Evolutionary conservation across 2,113 vertebrate genomes (phyloP).

Genomic region (Elanoides forficatus): DNA sequence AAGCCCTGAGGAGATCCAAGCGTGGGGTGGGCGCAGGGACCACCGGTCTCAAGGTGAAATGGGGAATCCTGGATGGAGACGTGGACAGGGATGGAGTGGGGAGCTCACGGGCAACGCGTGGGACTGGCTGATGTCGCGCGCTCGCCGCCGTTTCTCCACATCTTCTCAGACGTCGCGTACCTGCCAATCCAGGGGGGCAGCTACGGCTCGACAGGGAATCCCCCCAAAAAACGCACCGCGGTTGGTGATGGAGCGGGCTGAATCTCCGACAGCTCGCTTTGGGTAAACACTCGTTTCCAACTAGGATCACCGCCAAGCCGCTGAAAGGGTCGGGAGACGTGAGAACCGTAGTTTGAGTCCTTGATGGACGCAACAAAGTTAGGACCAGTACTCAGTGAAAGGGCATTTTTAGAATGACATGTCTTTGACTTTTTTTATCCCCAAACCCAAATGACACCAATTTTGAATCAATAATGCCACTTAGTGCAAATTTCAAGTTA

Average conservation of each 20-base stretch:
- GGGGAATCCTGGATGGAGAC: background rate
- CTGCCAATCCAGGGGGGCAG: background rate
- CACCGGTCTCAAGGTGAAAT: background rate
- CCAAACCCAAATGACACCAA: too few species aligned
- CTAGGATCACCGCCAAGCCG: background rate
- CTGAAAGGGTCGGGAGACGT: background rate
- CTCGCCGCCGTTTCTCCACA: accelerated
- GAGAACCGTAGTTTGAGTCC: background rate
- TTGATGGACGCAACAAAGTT: background rate
- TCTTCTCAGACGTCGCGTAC: accelerated
- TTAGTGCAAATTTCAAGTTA: background rate
- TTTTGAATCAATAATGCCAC: background rate
- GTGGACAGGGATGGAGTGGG: accelerated
- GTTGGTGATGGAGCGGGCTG: accelerated
- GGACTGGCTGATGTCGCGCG: background rate
- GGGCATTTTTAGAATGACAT: accelerated
- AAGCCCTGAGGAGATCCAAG: background rate
- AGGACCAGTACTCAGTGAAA: background rate
- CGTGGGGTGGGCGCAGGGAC: background rate
- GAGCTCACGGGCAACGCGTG: accelerated
- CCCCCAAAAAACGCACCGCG: accelerated
- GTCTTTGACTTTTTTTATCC: background rate
- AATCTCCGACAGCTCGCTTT: accelerated
- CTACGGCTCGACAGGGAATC: accelerated
- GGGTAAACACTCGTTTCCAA: accelerated